A percentile compares a stretch with the other conserved stretches of the same genome.
Evolutionary conservation across 2,888 invertebrate genomes (phyloP).

Genomic region (Thumatha senex): DNA sequence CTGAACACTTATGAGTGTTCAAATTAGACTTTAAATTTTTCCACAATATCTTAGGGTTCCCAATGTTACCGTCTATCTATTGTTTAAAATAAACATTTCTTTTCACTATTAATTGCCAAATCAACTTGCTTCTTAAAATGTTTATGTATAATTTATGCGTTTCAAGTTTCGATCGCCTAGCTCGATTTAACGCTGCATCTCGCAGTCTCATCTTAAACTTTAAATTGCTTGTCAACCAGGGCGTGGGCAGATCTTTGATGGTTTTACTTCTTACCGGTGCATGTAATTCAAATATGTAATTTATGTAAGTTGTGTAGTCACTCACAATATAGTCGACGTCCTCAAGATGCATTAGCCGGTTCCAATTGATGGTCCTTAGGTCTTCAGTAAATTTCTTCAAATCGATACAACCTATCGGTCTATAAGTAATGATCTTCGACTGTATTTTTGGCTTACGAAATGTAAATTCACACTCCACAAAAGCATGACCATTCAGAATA

Average conservation of each 20-base stretch:
- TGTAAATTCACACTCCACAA: neutral
- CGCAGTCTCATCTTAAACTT: slow-evolving; percentile 3
- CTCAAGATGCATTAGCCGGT: neutral
- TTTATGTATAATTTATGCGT: neutral
- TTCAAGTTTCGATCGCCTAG: neutral
- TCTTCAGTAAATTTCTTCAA: neutral
- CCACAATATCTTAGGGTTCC: neutral
- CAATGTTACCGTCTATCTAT: neutral
- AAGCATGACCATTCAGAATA: neutral
- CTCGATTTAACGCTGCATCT: neutral
- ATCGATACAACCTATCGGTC: slow-evolving; percentile 1
- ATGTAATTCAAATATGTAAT: neutral
- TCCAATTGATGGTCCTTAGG: neutral
- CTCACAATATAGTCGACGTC: slow-evolving; percentile 1
- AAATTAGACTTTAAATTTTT: neutral
- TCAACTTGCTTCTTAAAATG: slow-evolving; percentile 3
- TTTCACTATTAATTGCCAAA: slow-evolving; percentile 1
- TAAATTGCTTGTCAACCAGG: slow-evolving; percentile 11
- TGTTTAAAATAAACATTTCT: slow-evolving; percentile 6
- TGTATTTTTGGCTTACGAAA: neutral
- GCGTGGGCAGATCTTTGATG: neutral
- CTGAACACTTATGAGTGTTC: neutral
- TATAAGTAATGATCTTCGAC: neutral
- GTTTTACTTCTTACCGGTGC: neutral
- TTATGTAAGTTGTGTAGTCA: neutral